Conservation (phyloP, 2,797 vertebrate species). For the Salmo trutta region DNA sequence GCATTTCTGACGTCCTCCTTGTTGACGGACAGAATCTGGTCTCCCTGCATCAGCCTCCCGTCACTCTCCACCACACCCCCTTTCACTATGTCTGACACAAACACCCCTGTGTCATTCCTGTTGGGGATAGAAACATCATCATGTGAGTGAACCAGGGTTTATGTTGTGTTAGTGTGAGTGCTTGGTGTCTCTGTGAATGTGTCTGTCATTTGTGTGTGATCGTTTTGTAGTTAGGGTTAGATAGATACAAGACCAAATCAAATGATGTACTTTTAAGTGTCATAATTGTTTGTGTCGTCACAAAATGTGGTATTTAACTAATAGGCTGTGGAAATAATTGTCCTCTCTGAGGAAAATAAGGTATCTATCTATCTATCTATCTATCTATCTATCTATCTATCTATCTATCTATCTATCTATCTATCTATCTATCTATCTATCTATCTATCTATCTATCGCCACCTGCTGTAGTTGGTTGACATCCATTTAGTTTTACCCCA, state of each 20-base stretch:
- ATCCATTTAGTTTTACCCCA: neutral
- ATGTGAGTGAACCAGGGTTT: neutral
- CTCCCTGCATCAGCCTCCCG: conserved; percentile 89
- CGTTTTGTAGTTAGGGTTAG: neutral
- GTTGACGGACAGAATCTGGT: conserved; percentile 93
- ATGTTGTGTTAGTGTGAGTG: neutral
- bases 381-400: no score
- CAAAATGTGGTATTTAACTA: neutral
- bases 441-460: no score
- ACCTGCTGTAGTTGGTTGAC: neutral
- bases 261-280: neutral
- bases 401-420: no score
- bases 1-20: conserved; percentile 89
- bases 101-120: conserved; percentile 94
- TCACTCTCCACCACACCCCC: conserved; percentile 89
- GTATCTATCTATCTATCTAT: no score
- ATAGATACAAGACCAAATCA: neutral
- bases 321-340: neutral
- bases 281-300: neutral
- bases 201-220: neutral
- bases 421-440: no score
- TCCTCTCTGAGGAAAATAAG: neutral
- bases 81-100: conserved; percentile 96
- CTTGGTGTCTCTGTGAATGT: neutral
- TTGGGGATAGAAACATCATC: neutral